A percentile compares a stretch with the other conserved stretches of the same genome.
Conservation (phyloP, 1,140 invertebrate genomes). For the Drosophila kanapiae region DNA sequence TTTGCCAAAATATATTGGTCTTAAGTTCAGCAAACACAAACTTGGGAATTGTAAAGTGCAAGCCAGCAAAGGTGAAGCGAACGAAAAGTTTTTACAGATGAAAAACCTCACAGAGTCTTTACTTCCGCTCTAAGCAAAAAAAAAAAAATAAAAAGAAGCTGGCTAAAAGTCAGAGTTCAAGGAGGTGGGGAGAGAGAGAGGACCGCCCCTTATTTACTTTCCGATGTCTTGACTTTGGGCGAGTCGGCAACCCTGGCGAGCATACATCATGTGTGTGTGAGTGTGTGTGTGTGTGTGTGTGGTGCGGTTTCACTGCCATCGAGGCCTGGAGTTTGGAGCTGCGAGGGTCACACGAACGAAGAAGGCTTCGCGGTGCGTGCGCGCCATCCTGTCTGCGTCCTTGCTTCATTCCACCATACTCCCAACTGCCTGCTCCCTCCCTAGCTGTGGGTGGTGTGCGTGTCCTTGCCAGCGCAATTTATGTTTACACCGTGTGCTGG, state of each 20-base stretch:
- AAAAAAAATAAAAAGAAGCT: background rate
- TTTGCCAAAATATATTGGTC: background rate
- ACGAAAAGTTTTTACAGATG: conserved; percentile 5
- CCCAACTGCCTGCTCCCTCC: conserved; percentile 10
- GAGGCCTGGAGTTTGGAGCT: conserved; percentile 46
- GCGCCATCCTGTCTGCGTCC: conserved; percentile 59
- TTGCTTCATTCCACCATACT: conserved; percentile 29
- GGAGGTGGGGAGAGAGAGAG: no score
- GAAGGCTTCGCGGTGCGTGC: conserved; percentile 52
- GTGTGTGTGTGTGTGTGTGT: background rate
- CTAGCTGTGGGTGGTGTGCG: conserved; percentile 3
- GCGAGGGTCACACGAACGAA: conserved; percentile 28
- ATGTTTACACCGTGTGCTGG: conserved; percentile 73
- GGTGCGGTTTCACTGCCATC: conserved; percentile 15
- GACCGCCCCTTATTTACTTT: conserved; percentile 1
- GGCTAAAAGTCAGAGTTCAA: conserved; percentile 6
- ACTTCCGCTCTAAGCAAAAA: background rate
- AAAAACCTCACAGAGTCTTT: background rate
- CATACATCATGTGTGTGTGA: conserved; percentile 29
- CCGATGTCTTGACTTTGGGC: conserved; percentile 15
- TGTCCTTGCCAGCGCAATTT: conserved; percentile 66
- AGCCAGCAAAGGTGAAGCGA: background rate
- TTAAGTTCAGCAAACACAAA: background rate
- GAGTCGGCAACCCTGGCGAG: conserved; percentile 33
- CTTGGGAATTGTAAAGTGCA: background rate